Base-by-base conservation (phyloP, 1,140 invertebrate genomes). In the Alviniconcha marisindica region DNA sequence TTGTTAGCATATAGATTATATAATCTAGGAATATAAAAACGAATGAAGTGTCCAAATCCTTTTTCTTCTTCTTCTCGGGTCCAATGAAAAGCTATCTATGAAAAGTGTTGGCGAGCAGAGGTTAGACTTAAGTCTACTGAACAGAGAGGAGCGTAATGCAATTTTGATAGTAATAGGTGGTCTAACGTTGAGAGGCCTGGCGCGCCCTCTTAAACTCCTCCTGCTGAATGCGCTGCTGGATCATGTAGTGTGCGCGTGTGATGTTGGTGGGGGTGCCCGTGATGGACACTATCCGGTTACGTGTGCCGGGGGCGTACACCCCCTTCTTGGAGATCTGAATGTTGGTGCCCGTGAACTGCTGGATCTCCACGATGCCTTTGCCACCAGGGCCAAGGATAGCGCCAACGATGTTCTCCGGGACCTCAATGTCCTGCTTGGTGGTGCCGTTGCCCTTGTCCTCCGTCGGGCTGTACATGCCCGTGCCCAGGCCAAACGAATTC, bases 271-370 rank as follows among this genome's bases (percentile, higher is more conserved):
- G 95, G 90, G 96, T 96, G 93, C 98, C 98, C 91, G 96, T 96
- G 93, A 99, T 98, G 93, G 97, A 98, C 85, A 99, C 98, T 94
- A 99, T 97, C 91, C 98, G 96, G 95, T 99, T 98, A 93, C 97
- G 96, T 84, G 97, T 98, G 92, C 98, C 97, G 87, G 98, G 97
- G 90, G 97, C 97, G 95, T 97, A 99, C 90, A 97, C 97, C 91
- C 98, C 98, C 94, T 99, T 99, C 95, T 99, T 99, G 88, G 97
- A 98, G 93, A 99, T 99, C 95, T 99, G 98, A 94, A 99, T 98
- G 94, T 97, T 98, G 92, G 98, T 97, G 92, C 97, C 97, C 93
- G 97, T 98, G 93, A 97, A 95, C 94, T 98, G 97, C 95, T 99
- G 98, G 94, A 99, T 98, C 95, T 99, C 98, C 91, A 98, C 96